A percentile compares a stretch with the other conserved stretches of the same genome.
phyloP scores from a whole-genome alignment of 1,140 invertebrate species.

The Trichomalopsis sarcophagae region DNA sequence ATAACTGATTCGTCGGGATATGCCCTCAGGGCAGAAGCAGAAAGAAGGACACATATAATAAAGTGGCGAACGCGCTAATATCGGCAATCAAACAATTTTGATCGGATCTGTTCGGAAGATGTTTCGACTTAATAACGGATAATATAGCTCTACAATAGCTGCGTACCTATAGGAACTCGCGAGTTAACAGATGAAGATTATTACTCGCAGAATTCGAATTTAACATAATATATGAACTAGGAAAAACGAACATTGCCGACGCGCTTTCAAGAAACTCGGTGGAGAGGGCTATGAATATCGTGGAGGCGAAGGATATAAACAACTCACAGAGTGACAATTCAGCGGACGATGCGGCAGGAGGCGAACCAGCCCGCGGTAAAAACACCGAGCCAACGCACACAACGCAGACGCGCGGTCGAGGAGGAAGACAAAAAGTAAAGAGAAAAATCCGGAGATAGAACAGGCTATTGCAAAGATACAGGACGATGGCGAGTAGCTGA shows the following conservation, averaged over 20 bases:
- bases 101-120: conserved; percentile 66
- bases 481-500: too few species aligned
- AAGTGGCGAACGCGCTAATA: not conserved
- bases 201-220: conserved; percentile 55
- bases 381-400: too few species aligned
- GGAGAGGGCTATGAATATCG: too few species aligned
- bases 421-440: too few species aligned
- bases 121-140: conserved; percentile 72
- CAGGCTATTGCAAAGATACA: too few species aligned
- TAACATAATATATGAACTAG: not conserved
- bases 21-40: not conserved
- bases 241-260: conserved; percentile 48
- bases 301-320: too few species aligned
- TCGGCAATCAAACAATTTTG: conserved; percentile 65
- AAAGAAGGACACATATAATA: not conserved
- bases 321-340: too few species aligned
- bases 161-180: conserved; percentile 58
- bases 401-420: too few species aligned
- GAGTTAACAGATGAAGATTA: conserved; percentile 50
- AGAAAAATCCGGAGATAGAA: too few species aligned
- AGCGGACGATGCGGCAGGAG: too few species aligned
- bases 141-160: conserved; percentile 69
- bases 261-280: conserved; percentile 41
- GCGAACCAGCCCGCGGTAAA: too few species aligned
- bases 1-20: not conserved